Evolutionary conservation across 2,113 vertebrate species (phyloP).

Genomic region (Lepidothrix coronata): DNA sequence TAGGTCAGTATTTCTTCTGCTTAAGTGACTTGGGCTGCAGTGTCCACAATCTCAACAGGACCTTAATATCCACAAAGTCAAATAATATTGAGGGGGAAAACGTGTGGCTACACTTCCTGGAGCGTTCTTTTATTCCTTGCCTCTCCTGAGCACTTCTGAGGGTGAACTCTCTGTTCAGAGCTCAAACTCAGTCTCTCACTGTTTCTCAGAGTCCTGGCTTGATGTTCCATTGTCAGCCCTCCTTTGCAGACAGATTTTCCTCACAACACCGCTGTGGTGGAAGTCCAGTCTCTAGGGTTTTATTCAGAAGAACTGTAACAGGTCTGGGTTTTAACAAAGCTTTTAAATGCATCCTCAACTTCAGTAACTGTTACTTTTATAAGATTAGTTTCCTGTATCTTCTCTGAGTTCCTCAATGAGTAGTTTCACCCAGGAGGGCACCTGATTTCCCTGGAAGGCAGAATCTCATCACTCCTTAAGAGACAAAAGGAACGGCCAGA

Average conservation of each 20-base stretch:
- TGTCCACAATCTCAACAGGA: neutral
- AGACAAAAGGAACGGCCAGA: neutral
- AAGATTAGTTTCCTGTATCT: neutral
- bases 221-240: neutral
- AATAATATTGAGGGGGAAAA: neutral
- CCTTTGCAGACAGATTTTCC: neutral
- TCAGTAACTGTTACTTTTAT: neutral
- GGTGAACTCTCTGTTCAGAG: neutral
- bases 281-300: neutral
- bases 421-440: neutral
- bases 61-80: neutral
- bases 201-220: neutral
- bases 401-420: neutral
- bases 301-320: neutral
- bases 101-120: neutral
- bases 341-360: neutral
- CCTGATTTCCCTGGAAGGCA: neutral
- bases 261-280: neutral
- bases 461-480: neutral
- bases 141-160: neutral
- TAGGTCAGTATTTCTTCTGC: neutral
- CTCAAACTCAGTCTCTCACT: neutral
- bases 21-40: neutral
- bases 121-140: neutral
- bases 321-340: neutral